Conservation (phyloP, 2,113 vertebrate species). For the Oreocharis arfaki region DNA sequence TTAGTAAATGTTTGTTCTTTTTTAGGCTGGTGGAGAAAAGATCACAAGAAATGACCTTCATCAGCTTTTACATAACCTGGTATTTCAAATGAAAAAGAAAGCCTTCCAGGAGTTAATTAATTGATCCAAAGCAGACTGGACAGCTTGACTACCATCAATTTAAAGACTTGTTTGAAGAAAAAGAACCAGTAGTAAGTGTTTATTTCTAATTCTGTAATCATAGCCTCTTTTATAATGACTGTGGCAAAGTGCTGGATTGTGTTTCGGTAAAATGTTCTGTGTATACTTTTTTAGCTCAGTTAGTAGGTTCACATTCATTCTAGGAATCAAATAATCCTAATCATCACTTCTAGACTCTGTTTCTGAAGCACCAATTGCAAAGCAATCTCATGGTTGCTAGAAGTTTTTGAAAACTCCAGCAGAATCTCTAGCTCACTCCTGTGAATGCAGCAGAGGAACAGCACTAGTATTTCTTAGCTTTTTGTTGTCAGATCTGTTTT, state of each 20-base stretch:
- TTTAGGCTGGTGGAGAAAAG: not conserved
- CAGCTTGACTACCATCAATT: not conserved
- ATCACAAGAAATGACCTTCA: constrained; percentile 50
- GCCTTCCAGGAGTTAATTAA: constrained; percentile 63
- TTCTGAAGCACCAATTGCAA: not conserved
- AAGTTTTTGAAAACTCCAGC: not conserved
- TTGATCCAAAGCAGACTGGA: constrained; percentile 44
- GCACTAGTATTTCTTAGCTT: not conserved
- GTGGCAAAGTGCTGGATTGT: not conserved
- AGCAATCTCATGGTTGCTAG: not conserved
- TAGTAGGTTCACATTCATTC: not conserved
- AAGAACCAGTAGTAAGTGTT: not conserved
- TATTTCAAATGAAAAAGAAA: constrained; percentile 44
- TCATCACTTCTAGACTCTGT: not conserved
- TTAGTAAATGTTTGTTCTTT: not conserved
- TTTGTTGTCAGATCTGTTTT: not conserved
- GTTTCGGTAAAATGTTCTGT: not conserved
- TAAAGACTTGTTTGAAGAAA: constrained; percentile 24
- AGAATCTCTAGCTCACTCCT: not conserved
- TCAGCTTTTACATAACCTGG: not conserved
- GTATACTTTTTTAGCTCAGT: not conserved
- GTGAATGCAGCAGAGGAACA: not conserved
- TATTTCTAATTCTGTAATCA: not conserved
- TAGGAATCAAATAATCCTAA: not conserved
- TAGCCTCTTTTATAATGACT: not conserved